A percentile compares a stretch with the other conserved stretches of the same genome.
Evolutionary conservation across 2,888 invertebrate species (phyloP).

Genomic region (Phalera bucephala): DNA sequence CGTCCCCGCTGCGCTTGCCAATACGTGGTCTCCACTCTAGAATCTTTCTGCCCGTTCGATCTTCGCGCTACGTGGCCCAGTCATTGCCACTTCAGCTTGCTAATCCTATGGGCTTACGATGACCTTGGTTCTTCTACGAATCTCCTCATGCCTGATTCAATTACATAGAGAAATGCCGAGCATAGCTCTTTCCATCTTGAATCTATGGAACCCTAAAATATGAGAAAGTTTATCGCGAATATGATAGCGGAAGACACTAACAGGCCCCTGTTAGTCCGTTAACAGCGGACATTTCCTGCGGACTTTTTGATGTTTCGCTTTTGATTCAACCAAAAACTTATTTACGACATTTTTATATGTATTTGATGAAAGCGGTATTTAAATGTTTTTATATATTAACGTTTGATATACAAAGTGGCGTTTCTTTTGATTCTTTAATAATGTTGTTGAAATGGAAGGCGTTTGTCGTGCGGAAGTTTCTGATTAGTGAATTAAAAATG

Average conservation of each 20-base stretch:
- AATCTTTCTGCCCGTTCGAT: no score
- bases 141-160: no score
- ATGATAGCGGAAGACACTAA: background rate
- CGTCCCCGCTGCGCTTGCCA: no score
- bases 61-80: no score
- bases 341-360: conserved; percentile 39
- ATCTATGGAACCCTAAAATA: no score
- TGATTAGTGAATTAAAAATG: background rate
- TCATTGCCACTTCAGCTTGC: no score
- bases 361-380: conserved; percentile 29
- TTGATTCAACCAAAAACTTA: conserved; percentile 41
- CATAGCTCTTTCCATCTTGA: no score
- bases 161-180: no score
- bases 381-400: background rate
- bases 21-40: no score
- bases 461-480: conserved; percentile 4
- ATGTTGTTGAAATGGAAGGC: background rate
- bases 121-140: no score
- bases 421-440: conserved; percentile 3
- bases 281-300: conserved; percentile 33
- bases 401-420: conserved; percentile 1
- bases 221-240: background rate
- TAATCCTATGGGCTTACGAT: no score
- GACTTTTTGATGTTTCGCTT: conserved; percentile 34
- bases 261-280: conserved; percentile 5